Percentiles rank a stretch among this genome's conserved stretches.
Conservation (phyloP, 2,113 vertebrate genomes). For the Oncorhynchus mykiss region DNA sequence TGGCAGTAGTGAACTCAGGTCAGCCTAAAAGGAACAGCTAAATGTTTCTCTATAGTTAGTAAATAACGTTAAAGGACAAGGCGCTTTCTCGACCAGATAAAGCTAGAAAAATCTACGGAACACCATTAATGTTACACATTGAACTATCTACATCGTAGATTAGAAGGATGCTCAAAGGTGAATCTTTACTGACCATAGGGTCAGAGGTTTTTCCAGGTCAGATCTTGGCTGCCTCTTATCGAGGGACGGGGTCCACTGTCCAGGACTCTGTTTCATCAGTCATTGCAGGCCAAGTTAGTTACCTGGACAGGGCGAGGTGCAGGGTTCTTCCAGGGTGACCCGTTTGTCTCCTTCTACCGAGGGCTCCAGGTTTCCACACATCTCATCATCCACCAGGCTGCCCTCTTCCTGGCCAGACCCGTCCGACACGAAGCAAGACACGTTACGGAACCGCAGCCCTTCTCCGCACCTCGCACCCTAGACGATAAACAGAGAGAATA, state of each 20-base stretch:
- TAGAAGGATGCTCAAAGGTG: too few relatives aligned
- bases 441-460: slow-evolving; percentile 85
- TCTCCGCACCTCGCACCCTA: slow-evolving; percentile 88
- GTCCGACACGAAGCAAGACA: slow-evolving; percentile 93
- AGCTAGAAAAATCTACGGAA: not conserved
- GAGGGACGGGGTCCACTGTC: not conserved
- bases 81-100: not conserved
- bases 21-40: too few relatives aligned
- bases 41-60: too few relatives aligned
- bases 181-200: too few relatives aligned
- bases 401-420: slow-evolving; percentile 77
- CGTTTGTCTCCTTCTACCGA: slow-evolving; percentile 80
- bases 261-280: not conserved
- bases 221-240: too few relatives aligned
- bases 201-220: too few relatives aligned
- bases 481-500: slow-evolving; percentile 1
- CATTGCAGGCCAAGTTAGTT: slow-evolving; percentile 11
- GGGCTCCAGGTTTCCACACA: slow-evolving; percentile 86
- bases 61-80: not conserved
- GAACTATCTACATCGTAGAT: too few relatives aligned
- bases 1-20: not conserved
- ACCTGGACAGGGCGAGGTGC: slow-evolving; percentile 95
- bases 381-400: slow-evolving; percentile 88
- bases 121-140: too few relatives aligned
- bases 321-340: slow-evolving; percentile 83